These are phyloP conservation scores for Chesias legatella DNA, from an alignment of 2,888 invertebrate species.

Conservation along the genomic window DNA sequence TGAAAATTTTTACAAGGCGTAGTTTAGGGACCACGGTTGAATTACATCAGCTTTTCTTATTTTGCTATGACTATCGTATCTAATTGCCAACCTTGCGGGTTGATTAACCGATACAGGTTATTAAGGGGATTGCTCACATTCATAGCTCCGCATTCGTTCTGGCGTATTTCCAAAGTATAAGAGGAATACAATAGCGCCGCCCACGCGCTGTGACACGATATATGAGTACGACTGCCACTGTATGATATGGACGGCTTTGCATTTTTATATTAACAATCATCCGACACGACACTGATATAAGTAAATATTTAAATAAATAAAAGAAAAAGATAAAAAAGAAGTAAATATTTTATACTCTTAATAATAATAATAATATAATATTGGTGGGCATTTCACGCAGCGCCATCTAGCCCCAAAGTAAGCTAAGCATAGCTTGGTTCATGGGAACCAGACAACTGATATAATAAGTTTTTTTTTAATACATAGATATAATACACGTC, in stretches of 20 bases:
- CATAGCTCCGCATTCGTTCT: slow-evolving; percentile 65
- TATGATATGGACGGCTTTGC: slow-evolving; percentile 15
- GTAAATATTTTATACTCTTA: too few relatives aligned
- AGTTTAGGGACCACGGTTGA: too few relatives aligned
- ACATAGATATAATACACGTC: too few relatives aligned
- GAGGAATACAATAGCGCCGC: slow-evolving; percentile 53
- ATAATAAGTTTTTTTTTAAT: too few relatives aligned
- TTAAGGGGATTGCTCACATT: slow-evolving; percentile 71
- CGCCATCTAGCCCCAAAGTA: too few relatives aligned
- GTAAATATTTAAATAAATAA: too few relatives aligned
- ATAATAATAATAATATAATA: too few relatives aligned
- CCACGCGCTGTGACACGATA: slow-evolving; percentile 48
- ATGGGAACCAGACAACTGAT: too few relatives aligned
- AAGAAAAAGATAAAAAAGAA: too few relatives aligned
- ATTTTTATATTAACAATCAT: slow-evolving; percentile 13
- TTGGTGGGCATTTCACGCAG: too few relatives aligned
- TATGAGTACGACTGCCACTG: slow-evolving; percentile 46
- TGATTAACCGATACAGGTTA: slow-evolving; percentile 75
- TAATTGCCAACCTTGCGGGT: slow-evolving; percentile 64
- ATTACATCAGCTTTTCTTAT: neutral
- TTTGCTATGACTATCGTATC: slow-evolving; percentile 31
- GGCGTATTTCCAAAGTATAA: slow-evolving; percentile 59
- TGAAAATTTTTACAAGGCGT: too few relatives aligned
- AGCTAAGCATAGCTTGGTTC: too few relatives aligned
- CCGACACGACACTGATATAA: slow-evolving; percentile 17